Evolutionary conservation across 2,888 invertebrate species (phyloP).

Genomic region (Epistrophe eligans): DNA sequence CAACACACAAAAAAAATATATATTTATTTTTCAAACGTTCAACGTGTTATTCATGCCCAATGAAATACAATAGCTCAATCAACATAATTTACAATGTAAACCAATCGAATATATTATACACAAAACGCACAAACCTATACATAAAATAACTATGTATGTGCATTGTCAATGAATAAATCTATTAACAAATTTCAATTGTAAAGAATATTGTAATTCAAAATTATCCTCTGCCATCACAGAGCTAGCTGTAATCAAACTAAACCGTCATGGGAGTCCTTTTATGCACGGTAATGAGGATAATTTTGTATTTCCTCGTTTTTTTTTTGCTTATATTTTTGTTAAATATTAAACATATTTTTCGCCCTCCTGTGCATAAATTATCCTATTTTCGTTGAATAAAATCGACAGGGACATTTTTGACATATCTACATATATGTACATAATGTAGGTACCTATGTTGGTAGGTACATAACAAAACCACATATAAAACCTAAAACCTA

Average conservation of each 20-base stretch:
- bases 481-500: slow-evolving; percentile 35
- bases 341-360: slow-evolving; percentile 53
- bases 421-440: background rate
- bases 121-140: background rate
- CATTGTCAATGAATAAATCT: slow-evolving; percentile 32
- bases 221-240: slow-evolving; percentile 42
- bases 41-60: slow-evolving; percentile 32
- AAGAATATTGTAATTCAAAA: slow-evolving; percentile 49
- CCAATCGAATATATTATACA: slow-evolving; percentile 46
- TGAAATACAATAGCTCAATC: slow-evolving; percentile 69
- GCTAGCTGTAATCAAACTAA: slow-evolving; percentile 49
- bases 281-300: slow-evolving; percentile 39
- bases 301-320: slow-evolving; percentile 30
- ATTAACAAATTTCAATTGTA: slow-evolving; percentile 55
- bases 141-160: too few relatives aligned
- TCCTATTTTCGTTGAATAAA: slow-evolving; percentile 43
- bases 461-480: background rate
- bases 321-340: background rate
- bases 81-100: slow-evolving; percentile 66
- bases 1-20: background rate
- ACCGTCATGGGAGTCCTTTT: slow-evolving; percentile 47
- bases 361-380: slow-evolving; percentile 56
- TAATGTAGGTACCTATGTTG: too few relatives aligned
- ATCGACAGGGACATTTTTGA: slow-evolving; percentile 21
- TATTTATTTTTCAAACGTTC: slow-evolving; percentile 17